phyloP scores from a whole-genome alignment of 2,888 invertebrate species.

The Chouioia cunea region DNA sequence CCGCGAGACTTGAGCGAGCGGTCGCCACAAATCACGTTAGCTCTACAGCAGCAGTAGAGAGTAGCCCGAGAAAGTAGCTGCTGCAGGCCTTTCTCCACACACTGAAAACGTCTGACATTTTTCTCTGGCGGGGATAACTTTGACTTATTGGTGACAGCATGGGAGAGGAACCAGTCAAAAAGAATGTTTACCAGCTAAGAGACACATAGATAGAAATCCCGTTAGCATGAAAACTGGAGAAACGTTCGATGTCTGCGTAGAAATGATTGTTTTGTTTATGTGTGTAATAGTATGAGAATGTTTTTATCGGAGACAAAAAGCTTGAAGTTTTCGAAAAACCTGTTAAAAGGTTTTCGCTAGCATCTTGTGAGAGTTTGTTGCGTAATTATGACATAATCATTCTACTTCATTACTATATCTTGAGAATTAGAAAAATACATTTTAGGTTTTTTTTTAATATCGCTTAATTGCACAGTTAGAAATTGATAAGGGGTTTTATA shows the following conservation, averaged over 20 bases:
- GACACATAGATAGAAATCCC: constrained; percentile 37
- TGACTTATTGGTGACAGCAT: constrained; percentile 68
- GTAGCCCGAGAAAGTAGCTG: constrained; percentile 50
- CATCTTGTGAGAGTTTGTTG: no score
- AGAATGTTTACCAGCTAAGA: constrained; percentile 42
- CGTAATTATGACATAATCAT: no score
- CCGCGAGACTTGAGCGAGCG: constrained; percentile 67
- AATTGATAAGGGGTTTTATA: no score
- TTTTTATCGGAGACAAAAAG: constrained; percentile 28
- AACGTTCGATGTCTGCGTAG: not conserved
- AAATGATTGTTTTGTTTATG: not conserved
- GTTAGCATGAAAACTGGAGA: not conserved
- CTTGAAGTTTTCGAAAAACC: no score
- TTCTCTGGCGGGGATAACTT: constrained; percentile 68
- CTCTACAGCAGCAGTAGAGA: constrained; percentile 43
- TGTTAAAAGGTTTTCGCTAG: no score
- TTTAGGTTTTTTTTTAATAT: no score
- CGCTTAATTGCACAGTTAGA: no score
- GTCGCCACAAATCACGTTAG: constrained; percentile 66
- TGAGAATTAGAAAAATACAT: no score
- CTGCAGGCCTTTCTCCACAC: constrained; percentile 63
- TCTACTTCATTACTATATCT: no score
- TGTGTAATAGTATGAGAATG: constrained; percentile 7
- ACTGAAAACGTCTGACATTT: constrained; percentile 68
- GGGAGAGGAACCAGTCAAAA: constrained; percentile 45